Percentiles rank a stretch among this genome's conserved stretches.
phyloP scores from a whole-genome alignment of 2,113 vertebrate species.

The Chaetura pelagica region DNA sequence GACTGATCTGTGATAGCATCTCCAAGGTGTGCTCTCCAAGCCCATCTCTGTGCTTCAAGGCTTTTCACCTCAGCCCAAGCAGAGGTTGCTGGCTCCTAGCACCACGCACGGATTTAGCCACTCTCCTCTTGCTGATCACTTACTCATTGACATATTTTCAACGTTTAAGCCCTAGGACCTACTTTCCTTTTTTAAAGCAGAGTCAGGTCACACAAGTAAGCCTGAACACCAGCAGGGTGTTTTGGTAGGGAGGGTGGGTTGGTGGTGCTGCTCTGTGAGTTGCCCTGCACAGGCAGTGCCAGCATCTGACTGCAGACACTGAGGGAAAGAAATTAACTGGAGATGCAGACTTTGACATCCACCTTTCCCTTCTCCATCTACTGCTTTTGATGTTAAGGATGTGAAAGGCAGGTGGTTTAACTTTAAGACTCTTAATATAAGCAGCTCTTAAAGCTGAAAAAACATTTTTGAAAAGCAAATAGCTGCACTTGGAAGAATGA shows the following conservation, averaged over 20 bases:
- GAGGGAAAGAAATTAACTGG: accelerated
- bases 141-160: neutral
- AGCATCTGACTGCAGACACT: accelerated
- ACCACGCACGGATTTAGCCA: neutral
- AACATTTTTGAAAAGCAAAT: neutral
- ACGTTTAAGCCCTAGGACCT: neutral
- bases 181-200: neutral
- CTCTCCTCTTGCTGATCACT: neutral
- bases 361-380: neutral
- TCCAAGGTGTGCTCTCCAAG: too few species aligned
- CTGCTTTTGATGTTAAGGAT: neutral
- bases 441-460: neutral
- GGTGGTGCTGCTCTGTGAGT: accelerated
- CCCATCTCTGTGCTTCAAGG: neutral
- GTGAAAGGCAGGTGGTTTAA: neutral
- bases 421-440: neutral
- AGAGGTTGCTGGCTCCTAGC: neutral
- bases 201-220: neutral
- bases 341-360: neutral
- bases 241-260: neutral
- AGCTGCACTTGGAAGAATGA: neutral
- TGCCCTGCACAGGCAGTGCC: accelerated
- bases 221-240: too few species aligned
- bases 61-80: neutral
- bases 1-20: neutral